Evolutionary conservation across 2,113 vertebrate genomes (phyloP), one percentile per base, ranked within the genome.

Genomic region (Anolis carolinensis): DNA sequence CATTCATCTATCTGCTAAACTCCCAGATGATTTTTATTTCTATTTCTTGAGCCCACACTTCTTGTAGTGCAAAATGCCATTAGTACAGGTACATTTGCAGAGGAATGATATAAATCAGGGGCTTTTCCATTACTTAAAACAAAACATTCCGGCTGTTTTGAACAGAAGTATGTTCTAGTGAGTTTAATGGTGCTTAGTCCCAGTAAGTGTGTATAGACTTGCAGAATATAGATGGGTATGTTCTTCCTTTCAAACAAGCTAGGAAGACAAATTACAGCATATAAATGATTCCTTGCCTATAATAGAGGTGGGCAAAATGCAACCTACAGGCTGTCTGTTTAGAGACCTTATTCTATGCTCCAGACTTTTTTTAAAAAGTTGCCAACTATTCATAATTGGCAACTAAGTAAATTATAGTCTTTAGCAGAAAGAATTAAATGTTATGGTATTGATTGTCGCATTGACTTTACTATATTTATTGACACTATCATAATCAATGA

Each of bases 121-220:
- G n/a, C 59, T 70, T 85, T 93, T 91, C 87, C 1, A 2, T 63
- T 74, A 91, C 79, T 73, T 91, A 88, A 93, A 68, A 68, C 30
- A 55, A 93, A 92, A 90, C 82, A 84, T 80, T 86, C 30, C 0
- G 36, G 62, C 81, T 86, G 34, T 34, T 93, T 72, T 91, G 63
- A 89, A n/a, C 30, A 87, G 78, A 88, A 82, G 76, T 89, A 82
- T 90, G 87, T 87, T 84, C 91, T 83, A 90, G 74, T 84, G 71
- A 79, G 34, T 59, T 79, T 30, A 9, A 62, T 59, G 55, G 9
- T 23, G n/a, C 59, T 36, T 14, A 32, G 10, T 78, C 55, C n/a
- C 9, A 52, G n/a, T n/a, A 16, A 76, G 74, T 18, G 11, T 18
- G n/a, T 77, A 77, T n/a, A 52, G 74, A 20, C 55, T 36, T 62